These are phyloP conservation scores for Apeira syringaria DNA, from an alignment of 2,888 invertebrate species.

Conservation along the genomic window DNA sequence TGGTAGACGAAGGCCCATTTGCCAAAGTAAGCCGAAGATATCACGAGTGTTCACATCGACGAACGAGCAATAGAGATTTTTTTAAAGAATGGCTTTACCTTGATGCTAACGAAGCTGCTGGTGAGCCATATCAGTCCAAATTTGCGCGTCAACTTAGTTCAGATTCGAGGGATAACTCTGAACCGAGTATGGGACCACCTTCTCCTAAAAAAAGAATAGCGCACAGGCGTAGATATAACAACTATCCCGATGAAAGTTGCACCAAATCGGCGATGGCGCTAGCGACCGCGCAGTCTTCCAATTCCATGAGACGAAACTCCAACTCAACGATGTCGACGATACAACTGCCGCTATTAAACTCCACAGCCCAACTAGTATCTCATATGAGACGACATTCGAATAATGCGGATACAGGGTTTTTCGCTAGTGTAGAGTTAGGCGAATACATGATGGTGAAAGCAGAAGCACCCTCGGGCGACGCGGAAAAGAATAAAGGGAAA, in stretches of 20 bases:
- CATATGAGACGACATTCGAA: conserved; percentile 85
- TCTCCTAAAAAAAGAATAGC: conserved; percentile 70
- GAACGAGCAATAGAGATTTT: conserved; percentile 66
- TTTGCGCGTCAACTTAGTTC: conserved; percentile 79
- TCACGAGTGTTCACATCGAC: conserved; percentile 66
- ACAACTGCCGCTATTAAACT: conserved; percentile 79
- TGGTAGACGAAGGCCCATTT: conserved; percentile 72
- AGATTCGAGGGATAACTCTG: conserved; percentile 80
- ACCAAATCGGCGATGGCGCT: conserved; percentile 77
- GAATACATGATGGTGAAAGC: conserved; percentile 80
- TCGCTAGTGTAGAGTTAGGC: conserved; percentile 78
- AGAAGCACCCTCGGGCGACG: conserved; percentile 73
- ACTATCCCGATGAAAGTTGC: conserved; percentile 75
- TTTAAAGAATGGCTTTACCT: conserved; percentile 77
- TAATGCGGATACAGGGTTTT: conserved; percentile 84
- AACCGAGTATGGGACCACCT: conserved; percentile 73
- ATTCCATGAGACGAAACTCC: conserved; percentile 81
- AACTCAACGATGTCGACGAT: conserved; percentile 86
- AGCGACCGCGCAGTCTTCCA: conserved; percentile 71
- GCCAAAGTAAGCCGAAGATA: conserved; percentile 72
- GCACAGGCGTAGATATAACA: conserved; percentile 67
- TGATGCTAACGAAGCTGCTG: conserved; percentile 65
- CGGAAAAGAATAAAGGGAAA: conserved; percentile 79
- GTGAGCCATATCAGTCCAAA: conserved; percentile 78
- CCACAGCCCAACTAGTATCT: conserved; percentile 75